phyloP scores from a whole-genome alignment of 1,140 invertebrate species.

The Onthophagus taurus region DNA sequence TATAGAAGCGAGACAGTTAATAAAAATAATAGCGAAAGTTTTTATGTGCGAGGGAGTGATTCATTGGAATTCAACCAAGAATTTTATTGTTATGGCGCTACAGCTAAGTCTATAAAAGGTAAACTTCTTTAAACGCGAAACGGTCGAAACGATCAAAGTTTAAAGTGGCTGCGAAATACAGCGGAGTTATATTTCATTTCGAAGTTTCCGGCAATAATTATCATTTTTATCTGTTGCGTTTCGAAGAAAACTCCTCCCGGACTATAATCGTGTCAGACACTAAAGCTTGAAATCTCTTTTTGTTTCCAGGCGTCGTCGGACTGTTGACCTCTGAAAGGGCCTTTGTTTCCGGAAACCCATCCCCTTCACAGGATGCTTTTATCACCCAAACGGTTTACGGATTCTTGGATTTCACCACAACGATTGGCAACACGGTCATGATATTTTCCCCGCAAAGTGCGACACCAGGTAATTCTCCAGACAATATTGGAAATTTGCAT shows the following conservation, averaged over 20 bases:
- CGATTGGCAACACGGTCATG: constrained; percentile 82
- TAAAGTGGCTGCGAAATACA: background rate
- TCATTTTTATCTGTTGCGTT: constrained; percentile 1
- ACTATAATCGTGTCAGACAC: too few species aligned
- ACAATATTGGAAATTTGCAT: too few species aligned
- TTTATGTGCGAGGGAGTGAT: background rate
- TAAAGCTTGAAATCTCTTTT: too few species aligned
- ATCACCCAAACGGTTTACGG: constrained; percentile 80
- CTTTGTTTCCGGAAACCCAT: background rate
- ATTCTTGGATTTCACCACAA: constrained; percentile 81
- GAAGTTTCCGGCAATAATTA: background rate
- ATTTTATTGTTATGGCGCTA: constrained; percentile 12
- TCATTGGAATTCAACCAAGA: constrained; percentile 6
- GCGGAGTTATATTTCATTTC: too few species aligned
- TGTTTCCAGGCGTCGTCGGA: constrained; percentile 8
- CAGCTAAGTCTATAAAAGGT: constrained; percentile 9
- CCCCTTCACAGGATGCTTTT: constrained; percentile 9
- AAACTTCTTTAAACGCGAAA: constrained; percentile 11
- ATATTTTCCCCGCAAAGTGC: constrained; percentile 75
- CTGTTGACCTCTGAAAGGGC: background rate
- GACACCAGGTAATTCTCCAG: constrained; percentile 24
- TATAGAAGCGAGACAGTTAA: too few species aligned
- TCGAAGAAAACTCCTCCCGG: too few species aligned
- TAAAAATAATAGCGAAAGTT: background rate
- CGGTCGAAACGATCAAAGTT: background rate